Evolutionary conservation across 1,140 invertebrate species (phyloP).

Genomic region (Micrasema longulum): DNA sequence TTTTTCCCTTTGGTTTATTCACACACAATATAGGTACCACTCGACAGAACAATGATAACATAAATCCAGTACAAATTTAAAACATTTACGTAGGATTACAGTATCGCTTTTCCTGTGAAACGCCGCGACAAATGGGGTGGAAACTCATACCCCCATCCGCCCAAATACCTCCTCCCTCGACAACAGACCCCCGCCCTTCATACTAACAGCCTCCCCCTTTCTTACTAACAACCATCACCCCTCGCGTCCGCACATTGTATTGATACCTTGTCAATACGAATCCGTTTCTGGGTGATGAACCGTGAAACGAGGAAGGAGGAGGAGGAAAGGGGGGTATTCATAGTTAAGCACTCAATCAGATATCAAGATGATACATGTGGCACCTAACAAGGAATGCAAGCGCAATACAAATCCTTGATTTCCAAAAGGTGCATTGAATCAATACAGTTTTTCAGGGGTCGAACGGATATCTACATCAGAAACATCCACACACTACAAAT

Average conservation of each 20-base stretch:
- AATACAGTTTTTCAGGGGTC: too few species aligned
- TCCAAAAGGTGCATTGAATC: too few species aligned
- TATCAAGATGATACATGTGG: too few species aligned
- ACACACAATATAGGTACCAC: not conserved
- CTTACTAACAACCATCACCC: slow-evolving; percentile 11
- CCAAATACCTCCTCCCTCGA: too few species aligned
- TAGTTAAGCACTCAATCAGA: too few species aligned
- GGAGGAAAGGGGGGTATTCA: not conserved
- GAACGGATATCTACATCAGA: too few species aligned
- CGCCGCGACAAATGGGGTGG: slow-evolving; percentile 24
- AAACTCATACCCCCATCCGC: slow-evolving; percentile 14
- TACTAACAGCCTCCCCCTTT: slow-evolving; percentile 2
- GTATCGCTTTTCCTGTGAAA: slow-evolving; percentile 12
- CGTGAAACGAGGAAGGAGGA: slow-evolving; percentile 28
- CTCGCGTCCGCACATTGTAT: slow-evolving; percentile 40
- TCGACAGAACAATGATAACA: slow-evolving; percentile 21
- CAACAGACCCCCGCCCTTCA: not conserved
- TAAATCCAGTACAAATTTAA: slow-evolving; percentile 31
- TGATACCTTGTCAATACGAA: slow-evolving; percentile 51
- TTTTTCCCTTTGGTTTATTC: too few species aligned
- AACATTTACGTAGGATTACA: slow-evolving; percentile 23
- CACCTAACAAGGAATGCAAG: too few species aligned
- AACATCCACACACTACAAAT: too few species aligned
- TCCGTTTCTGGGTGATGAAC: slow-evolving; percentile 30
- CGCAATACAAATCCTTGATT: too few species aligned